Evolutionary conservation across 2,797 vertebrate genomes (phyloP).

Genomic region (Propithecus perrieri): DNA sequence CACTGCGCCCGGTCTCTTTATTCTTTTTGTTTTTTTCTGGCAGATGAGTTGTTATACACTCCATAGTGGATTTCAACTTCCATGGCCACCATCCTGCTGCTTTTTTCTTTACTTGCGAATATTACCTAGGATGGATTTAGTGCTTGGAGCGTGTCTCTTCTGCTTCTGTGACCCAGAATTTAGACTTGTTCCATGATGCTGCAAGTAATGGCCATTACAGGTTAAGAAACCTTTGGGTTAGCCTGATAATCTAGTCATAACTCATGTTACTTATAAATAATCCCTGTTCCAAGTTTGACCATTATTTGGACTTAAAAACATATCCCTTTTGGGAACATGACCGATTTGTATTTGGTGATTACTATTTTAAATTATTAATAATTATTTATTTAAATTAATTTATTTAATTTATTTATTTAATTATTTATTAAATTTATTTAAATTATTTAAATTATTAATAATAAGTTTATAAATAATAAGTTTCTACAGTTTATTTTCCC

Average conservation of each 20-base stretch:
- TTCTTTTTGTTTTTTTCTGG: no score
- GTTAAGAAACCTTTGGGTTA: background rate
- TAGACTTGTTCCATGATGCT: background rate
- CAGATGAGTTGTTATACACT: no score
- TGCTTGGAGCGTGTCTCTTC: background rate
- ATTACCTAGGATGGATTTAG: background rate
- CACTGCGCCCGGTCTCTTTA: no score
- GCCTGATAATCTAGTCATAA: background rate
- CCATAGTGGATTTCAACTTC: no score
- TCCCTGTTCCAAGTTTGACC: background rate
- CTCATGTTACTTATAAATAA: background rate
- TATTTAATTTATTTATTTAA: no score
- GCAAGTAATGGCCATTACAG: background rate
- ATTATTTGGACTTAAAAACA: constrained; percentile 22
- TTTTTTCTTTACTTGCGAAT: constrained; percentile 17
- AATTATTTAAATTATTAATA: no score
- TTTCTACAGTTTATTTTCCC: constrained; percentile 32
- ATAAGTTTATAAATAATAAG: no score
- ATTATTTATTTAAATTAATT: no score
- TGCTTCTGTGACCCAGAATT: background rate
- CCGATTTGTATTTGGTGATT: background rate
- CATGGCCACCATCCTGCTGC: background rate
- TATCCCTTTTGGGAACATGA: background rate
- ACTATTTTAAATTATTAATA: constrained; percentile 29
- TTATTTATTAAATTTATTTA: no score